phyloP scores from a whole-genome alignment of 2,113 vertebrate genomes.

The Benitochromis conjunctus region DNA sequence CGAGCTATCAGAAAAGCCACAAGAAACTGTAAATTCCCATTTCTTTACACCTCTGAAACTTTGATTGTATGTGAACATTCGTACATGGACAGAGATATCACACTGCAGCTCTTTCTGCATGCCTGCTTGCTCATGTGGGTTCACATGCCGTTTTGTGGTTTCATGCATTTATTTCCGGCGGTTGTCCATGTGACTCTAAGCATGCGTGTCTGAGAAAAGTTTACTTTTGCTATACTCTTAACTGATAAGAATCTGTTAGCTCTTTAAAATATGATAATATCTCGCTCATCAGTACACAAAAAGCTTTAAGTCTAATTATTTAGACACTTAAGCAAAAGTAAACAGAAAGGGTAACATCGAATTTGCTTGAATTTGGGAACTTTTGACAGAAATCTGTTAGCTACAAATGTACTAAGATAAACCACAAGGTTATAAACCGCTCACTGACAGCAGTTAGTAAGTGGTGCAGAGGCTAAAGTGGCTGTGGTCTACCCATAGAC shows the following conservation, averaged over 20 bases:
- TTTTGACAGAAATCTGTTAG: background rate
- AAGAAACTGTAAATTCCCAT: constrained; percentile 76
- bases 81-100: background rate
- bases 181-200: background rate
- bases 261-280: background rate
- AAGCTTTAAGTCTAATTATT: background rate
- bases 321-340: background rate
- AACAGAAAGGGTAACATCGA: background rate
- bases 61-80: background rate
- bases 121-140: background rate
- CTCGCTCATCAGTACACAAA: background rate
- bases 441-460: background rate
- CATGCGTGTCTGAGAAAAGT: background rate
- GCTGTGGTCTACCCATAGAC: background rate
- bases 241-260: background rate
- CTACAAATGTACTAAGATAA: background rate
- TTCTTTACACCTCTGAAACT: background rate
- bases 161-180: background rate
- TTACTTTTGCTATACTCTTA: background rate
- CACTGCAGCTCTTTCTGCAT: background rate
- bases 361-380: background rate
- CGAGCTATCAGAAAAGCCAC: constrained; percentile 72
- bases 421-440: background rate
- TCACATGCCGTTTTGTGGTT: constrained; percentile 1
- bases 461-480: background rate